Conservation (phyloP, 2,113 vertebrate genomes). For the Misgurnus mizolepis region DNA sequence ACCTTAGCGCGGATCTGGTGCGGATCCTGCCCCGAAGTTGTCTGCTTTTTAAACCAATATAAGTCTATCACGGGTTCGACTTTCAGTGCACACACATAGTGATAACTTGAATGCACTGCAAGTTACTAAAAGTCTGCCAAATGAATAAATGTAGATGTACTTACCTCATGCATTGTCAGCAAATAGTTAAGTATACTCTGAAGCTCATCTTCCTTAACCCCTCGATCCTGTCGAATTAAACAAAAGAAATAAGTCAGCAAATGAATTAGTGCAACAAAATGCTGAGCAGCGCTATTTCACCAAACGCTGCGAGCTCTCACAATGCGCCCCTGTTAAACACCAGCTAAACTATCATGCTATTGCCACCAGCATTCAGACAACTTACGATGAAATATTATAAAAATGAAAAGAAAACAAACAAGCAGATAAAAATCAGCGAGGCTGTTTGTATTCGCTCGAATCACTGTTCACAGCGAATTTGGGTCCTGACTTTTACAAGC, state of each 20-base stretch:
- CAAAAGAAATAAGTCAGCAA: not conserved
- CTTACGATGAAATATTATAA: not conserved
- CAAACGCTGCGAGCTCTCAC: not conserved
- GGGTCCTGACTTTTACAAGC: conserved; percentile 22
- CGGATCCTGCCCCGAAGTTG: too few relatives aligned
- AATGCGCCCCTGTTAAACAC: not conserved
- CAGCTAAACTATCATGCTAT: not conserved
- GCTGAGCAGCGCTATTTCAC: not conserved
- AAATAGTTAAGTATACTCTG: conserved; percentile 97
- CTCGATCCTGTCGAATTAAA: conserved; percentile 80
- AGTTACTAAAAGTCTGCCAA: not conserved
- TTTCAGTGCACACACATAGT: too few relatives aligned
- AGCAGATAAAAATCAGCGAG: not conserved
- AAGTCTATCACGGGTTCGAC: too few relatives aligned
- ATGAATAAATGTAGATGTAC: not conserved
- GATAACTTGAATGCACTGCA: too few relatives aligned
- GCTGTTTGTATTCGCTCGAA: conserved; percentile 21
- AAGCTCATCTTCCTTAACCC: conserved; percentile 97
- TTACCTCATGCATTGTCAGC: conserved; percentile 95
- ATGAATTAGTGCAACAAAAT: not conserved
- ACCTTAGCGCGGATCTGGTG: too few relatives aligned
- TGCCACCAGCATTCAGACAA: not conserved
- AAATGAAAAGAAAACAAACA: not conserved
- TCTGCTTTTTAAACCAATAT: too few relatives aligned
- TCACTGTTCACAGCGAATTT: conserved; percentile 19